Percentiles rank a stretch among this genome's conserved stretches.
phyloP scores from a whole-genome alignment of 2,888 invertebrate species.

The Agriopis leucophaearia region DNA sequence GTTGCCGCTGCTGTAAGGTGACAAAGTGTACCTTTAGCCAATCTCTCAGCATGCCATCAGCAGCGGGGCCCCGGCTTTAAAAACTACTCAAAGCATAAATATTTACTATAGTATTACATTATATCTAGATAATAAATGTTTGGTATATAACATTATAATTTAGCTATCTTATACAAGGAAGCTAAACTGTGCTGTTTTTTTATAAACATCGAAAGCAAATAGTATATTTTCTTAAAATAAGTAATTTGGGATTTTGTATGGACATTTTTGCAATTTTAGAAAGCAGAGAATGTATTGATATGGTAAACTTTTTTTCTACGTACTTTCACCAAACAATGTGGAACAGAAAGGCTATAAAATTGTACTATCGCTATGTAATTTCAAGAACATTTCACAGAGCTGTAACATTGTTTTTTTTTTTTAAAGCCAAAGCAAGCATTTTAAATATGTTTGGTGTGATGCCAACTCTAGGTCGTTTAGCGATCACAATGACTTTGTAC shows the following conservation, averaged over 20 bases:
- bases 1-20: too few relatives aligned
- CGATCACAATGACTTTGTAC: constrained; percentile 14
- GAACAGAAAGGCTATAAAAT: background rate
- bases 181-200: constrained; percentile 29
- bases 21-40: too few relatives aligned
- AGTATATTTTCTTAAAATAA: constrained; percentile 2
- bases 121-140: constrained; percentile 26
- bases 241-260: background rate
- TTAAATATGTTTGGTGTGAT: constrained; percentile 24
- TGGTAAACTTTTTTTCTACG: background rate
- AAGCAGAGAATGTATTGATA: background rate
- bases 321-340: background rate
- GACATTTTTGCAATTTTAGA: background rate
- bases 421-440: constrained; percentile 8
- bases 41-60: too few relatives aligned
- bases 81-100: background rate
- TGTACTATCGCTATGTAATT: background rate
- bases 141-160: constrained; percentile 33
- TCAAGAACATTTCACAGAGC: background rate
- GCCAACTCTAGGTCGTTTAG: constrained; percentile 27
- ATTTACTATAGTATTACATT: background rate
- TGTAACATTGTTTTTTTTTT: background rate
- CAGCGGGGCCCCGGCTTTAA: too few relatives aligned
- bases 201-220: constrained; percentile 24
- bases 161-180: constrained; percentile 29